Evolutionary conservation across 2,797 vertebrate genomes (phyloP).

Genomic region (Molossus alvarezi): DNA sequence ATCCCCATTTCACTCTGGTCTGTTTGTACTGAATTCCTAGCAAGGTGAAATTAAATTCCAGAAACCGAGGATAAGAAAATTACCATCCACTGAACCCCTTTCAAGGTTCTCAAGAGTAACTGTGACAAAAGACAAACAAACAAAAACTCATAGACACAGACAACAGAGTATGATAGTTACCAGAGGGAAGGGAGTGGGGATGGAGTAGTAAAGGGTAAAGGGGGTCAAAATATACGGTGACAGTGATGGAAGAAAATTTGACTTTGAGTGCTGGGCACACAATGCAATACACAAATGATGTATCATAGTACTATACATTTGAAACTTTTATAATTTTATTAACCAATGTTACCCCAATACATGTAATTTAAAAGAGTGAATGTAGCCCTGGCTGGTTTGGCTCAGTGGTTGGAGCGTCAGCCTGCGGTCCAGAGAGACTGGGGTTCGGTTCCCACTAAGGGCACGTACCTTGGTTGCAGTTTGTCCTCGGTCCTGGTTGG

Average conservation of each 20-base stretch:
- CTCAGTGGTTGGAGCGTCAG: too few relatives aligned
- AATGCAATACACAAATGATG: neutral
- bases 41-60: slow-evolving; percentile 54
- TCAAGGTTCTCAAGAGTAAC: slow-evolving; percentile 77
- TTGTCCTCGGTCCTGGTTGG: too few relatives aligned
- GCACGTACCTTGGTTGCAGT: too few relatives aligned
- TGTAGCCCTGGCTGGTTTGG: neutral
- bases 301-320: neutral
- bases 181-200: neutral
- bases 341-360: neutral
- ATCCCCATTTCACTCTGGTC: slow-evolving; percentile 31
- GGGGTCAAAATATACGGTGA: neutral
- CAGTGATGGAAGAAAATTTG: neutral
- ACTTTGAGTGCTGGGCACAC: neutral
- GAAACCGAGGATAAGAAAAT: slow-evolving; percentile 13
- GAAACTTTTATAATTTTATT: neutral
- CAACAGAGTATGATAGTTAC: neutral
- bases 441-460: too few relatives aligned
- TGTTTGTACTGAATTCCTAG: slow-evolving; percentile 55
- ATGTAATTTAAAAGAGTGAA: neutral
- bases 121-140: neutral
- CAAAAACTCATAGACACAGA: neutral
- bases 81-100: slow-evolving; percentile 27
- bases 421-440: too few relatives aligned
- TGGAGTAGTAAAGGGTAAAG: neutral